Conservation (phyloP, 1,140 invertebrate genomes). For the Penaeus japonicus region DNA sequence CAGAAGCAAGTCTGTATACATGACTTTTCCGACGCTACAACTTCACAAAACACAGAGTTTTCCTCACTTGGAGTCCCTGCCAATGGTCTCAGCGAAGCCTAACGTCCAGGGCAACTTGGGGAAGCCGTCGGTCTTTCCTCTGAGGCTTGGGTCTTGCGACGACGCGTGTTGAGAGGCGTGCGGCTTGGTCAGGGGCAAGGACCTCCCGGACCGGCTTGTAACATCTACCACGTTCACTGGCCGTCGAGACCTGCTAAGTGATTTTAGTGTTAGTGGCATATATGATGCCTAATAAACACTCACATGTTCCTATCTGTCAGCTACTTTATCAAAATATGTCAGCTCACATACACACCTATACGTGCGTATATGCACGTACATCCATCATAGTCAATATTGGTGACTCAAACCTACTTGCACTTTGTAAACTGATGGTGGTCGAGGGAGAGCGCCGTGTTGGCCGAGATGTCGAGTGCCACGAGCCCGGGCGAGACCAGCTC, state of each 20-base stretch:
- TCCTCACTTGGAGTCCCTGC: conserved; percentile 29
- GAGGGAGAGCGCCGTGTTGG: conserved; percentile 53
- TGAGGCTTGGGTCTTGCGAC: background rate
- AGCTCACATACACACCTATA: too few species aligned
- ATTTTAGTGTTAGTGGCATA: background rate
- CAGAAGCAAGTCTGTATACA: too few species aligned
- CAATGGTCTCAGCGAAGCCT: conserved; percentile 42
- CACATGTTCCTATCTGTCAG: too few species aligned
- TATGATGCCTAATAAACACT: too few species aligned
- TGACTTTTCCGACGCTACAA: too few species aligned
- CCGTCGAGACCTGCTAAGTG: conserved; percentile 33
- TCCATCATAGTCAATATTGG: background rate
- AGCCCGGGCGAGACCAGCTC: conserved; percentile 50
- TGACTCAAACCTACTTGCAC: conserved; percentile 31
- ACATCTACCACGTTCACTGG: conserved; percentile 43
- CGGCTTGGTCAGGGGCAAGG: conserved; percentile 34
- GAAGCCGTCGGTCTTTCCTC: background rate
- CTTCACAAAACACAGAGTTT: background rate
- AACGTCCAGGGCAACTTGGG: conserved; percentile 32
- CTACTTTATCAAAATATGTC: too few species aligned
- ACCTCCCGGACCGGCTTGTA: conserved; percentile 41
- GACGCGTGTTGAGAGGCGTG: background rate
- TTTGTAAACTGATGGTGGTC: conserved; percentile 53
- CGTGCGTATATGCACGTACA: too few species aligned
- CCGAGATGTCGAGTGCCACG: conserved; percentile 50